Evolutionary conservation across 2,113 vertebrate genomes (phyloP).

Genomic region (Chamaea fasciata): DNA sequence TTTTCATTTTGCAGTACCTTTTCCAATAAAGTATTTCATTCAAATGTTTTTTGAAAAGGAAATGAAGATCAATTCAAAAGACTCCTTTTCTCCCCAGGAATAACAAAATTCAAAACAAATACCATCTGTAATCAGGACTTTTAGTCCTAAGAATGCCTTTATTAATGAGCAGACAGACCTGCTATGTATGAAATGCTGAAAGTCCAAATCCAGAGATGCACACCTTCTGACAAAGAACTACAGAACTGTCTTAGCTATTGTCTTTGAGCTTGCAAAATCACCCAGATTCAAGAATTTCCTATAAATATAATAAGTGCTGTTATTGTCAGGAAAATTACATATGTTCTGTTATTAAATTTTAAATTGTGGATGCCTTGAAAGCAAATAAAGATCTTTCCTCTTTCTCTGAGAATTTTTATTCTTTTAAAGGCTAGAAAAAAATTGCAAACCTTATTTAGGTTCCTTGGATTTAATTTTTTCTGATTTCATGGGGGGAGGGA

Average conservation of each 20-base stretch:
- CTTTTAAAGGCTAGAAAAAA: not conserved
- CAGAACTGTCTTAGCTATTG: not conserved
- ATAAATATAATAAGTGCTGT: not conserved
- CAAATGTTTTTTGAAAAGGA: not conserved
- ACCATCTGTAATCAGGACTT: not conserved
- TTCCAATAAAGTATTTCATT: not conserved
- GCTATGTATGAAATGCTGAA: not conserved
- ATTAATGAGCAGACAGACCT: not conserved
- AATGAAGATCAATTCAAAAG: not conserved
- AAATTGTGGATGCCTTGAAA: not conserved
- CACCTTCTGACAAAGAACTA: not conserved
- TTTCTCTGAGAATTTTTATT: not conserved
- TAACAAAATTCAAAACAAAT: not conserved
- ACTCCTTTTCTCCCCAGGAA: not conserved
- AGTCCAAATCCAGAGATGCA: not conserved
- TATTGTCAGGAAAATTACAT: not conserved
- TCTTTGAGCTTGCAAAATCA: not conserved
- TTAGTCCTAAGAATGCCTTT: not conserved
- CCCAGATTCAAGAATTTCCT: not conserved
- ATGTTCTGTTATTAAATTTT: not conserved
- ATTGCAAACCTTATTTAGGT: slow-evolving; percentile 14
- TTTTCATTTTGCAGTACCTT: not conserved
- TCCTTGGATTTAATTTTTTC: slow-evolving; percentile 58
- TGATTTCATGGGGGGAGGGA: slow-evolving; percentile 58
- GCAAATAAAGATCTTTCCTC: not conserved